phyloP scores from a whole-genome alignment of 2,888 invertebrate genomes.

The Allacma fusca region DNA sequence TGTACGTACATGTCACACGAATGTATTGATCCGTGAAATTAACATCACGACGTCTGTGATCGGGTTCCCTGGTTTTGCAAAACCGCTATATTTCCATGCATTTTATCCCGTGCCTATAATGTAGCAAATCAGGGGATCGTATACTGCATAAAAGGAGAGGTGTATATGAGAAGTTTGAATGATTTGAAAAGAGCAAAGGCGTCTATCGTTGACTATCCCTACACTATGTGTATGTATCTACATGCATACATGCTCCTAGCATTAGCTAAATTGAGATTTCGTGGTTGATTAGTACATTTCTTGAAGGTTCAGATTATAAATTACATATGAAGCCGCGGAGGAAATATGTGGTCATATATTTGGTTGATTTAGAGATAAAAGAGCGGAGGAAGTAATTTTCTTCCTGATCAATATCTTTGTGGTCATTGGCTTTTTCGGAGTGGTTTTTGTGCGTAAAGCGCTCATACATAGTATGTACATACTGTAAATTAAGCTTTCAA shows the following conservation, averaged over 20 bases:
- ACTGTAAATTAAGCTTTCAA: too few species aligned
- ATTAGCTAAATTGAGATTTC: not conserved
- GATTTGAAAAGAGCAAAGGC: not conserved
- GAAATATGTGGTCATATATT: too few species aligned
- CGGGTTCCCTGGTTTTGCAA: not conserved
- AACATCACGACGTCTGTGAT: constrained; percentile 12
- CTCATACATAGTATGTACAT: too few species aligned
- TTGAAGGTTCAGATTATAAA: not conserved
- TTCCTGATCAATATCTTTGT: not conserved
- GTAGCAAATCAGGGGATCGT: not conserved
- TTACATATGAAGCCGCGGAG: not conserved
- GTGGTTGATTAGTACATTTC: not conserved
- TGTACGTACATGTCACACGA: constrained; percentile 10
- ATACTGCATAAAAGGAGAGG: too few species aligned
- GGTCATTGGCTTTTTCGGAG: not conserved
- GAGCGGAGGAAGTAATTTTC: not conserved
- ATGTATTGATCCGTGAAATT: constrained; percentile 40
- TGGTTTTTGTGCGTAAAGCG: not conserved
- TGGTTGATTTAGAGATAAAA: not conserved
- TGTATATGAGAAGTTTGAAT: too few species aligned
- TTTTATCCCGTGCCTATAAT: not conserved
- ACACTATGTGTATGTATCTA: not conserved
- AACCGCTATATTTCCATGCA: not conserved
- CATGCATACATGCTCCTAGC: not conserved
- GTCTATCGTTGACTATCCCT: not conserved